Evolutionary conservation across 2,888 invertebrate species (phyloP).

Genomic region (Tyria jacobaeae): DNA sequence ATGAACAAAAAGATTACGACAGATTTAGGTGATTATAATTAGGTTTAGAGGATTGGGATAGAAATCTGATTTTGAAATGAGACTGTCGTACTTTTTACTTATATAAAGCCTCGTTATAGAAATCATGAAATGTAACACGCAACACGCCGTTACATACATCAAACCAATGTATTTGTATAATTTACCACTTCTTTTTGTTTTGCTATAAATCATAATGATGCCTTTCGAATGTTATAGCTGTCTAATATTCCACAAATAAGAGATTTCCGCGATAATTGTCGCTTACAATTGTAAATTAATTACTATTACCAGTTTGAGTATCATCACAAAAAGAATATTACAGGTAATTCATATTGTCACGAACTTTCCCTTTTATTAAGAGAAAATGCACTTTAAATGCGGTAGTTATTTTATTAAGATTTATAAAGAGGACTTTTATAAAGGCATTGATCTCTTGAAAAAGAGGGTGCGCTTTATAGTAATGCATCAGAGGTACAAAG

Average conservation of each 20-base stretch:
- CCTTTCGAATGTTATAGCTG: constrained; percentile 13
- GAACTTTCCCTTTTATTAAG: constrained; percentile 18
- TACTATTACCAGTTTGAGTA: constrained; percentile 23
- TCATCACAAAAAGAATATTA: constrained; percentile 22
- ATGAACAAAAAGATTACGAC: background rate
- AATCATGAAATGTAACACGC: constrained; percentile 17
- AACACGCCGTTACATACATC: constrained; percentile 10
- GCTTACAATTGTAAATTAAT: constrained; percentile 20
- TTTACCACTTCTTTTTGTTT: constrained; percentile 11
- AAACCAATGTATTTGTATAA: constrained; percentile 10
- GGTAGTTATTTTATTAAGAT: constrained; percentile 3
- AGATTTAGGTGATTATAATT: background rate
- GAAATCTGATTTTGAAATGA: background rate
- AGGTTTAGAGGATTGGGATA: background rate
- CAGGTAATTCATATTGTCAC: constrained; percentile 28
- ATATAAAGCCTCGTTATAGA: background rate
- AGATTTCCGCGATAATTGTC: constrained; percentile 26
- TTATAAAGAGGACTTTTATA: background rate
- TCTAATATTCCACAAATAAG: constrained; percentile 11
- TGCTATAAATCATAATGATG: constrained; percentile 11
- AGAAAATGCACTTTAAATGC: background rate
- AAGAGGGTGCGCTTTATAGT: background rate
- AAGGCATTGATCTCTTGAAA: background rate
- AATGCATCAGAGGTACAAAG: background rate
- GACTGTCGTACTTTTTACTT: background rate